A percentile compares a stretch with the other conserved stretches of the same genome.
phyloP scores from a whole-genome alignment of 1,140 invertebrate species.

The Ditylenchus dipsaci region DNA sequence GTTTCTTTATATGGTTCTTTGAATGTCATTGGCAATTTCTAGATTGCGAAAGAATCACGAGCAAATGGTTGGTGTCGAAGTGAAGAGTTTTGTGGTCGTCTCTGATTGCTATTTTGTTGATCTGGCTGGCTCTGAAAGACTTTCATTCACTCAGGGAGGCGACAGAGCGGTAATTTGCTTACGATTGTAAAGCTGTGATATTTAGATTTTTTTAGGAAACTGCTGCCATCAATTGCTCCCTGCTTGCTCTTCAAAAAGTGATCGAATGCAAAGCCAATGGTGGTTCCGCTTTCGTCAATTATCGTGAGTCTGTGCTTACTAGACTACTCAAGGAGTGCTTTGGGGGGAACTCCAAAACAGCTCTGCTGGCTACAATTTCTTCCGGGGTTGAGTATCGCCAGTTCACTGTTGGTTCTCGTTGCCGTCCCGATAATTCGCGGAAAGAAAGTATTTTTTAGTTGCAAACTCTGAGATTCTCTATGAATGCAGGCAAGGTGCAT shows the following conservation, averaged over 20 bases:
- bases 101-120: conserved; percentile 22
- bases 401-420: not conserved
- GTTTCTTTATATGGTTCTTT: not conserved
- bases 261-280: conserved; percentile 1
- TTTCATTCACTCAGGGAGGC: not conserved
- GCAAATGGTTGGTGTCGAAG: not conserved
- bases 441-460: not conserved
- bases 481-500: not conserved
- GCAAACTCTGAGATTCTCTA: conserved; percentile 5
- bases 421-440: too few species aligned
- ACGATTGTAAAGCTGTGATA: not conserved
- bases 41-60: not conserved
- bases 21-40: not conserved
- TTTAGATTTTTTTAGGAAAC: conserved; percentile 12
- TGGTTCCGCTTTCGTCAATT: conserved; percentile 16
- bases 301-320: conserved; percentile 19
- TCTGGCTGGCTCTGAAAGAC: conserved; percentile 14
- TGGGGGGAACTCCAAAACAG: conserved; percentile 14
- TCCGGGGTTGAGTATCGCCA: not conserved
- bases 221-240: conserved; percentile 4
- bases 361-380: conserved; percentile 16
- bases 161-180: conserved; percentile 6
- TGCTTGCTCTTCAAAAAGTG: conserved; percentile 18
- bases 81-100: not conserved
- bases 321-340: conserved; percentile 22